Conservation (phyloP, 1,140 invertebrate species). For the Zaprionus ghesquierei region DNA sequence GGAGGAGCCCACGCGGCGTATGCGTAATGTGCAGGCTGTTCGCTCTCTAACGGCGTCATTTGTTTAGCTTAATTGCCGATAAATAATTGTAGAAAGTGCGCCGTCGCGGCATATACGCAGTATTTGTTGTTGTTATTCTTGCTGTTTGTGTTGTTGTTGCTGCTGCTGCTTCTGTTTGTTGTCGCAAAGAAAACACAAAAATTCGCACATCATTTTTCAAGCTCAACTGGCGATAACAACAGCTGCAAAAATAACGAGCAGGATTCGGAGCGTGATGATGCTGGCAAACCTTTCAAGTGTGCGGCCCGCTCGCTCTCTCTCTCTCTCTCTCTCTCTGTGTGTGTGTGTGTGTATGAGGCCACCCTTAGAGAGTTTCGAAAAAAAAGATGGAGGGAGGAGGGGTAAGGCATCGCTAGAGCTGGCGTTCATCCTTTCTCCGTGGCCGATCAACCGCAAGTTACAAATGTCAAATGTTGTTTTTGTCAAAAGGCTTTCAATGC, state of each 20-base stretch:
- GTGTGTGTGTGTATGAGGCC: slow-evolving; percentile 13
- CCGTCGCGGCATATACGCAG: slow-evolving; percentile 2
- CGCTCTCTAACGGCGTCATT: slow-evolving; percentile 61
- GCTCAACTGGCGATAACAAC: slow-evolving; percentile 58
- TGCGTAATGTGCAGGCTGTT: slow-evolving; percentile 55
- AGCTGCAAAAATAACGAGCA: slow-evolving; percentile 67
- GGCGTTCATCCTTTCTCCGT: slow-evolving; percentile 66
- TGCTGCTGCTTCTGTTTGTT: not conserved
- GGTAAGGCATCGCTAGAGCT: not conserved
- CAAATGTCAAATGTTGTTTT: slow-evolving; percentile 76
- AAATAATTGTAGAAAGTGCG: slow-evolving; percentile 61
- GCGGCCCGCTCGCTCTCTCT: no score
- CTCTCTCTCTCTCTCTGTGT: no score
- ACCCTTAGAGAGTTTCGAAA: slow-evolving; percentile 37
- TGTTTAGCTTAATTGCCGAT: slow-evolving; percentile 73
- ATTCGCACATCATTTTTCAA: slow-evolving; percentile 78
- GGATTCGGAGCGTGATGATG: slow-evolving; percentile 50
- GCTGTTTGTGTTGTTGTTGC: not conserved
- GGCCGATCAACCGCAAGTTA: slow-evolving; percentile 79
- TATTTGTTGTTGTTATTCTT: not conserved
- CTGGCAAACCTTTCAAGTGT: slow-evolving; percentile 58
- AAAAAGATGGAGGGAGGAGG: not conserved
- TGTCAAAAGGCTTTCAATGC: slow-evolving; percentile 65
- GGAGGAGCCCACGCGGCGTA: slow-evolving; percentile 41
- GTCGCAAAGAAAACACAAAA: slow-evolving; percentile 25